Percentiles rank a stretch among this genome's conserved stretches.
phyloP scores from a whole-genome alignment of 2,888 invertebrate species.

The Cancer borealis region DNA sequence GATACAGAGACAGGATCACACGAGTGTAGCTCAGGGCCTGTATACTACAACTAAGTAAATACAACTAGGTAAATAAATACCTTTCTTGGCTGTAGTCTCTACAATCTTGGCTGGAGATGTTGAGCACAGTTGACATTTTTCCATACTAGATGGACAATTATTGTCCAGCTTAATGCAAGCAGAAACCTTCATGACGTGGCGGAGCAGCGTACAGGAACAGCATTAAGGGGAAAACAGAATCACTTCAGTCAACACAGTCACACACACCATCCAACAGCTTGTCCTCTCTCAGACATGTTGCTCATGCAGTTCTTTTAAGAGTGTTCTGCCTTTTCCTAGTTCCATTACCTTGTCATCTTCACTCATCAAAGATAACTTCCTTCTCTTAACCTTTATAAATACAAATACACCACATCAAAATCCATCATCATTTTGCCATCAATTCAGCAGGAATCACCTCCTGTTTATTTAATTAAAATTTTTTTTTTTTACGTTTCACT shows the following conservation, averaged over 20 bases:
- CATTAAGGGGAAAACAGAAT: not conserved
- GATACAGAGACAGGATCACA: not conserved
- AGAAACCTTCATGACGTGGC: not conserved
- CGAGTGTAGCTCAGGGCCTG: too few relatives aligned
- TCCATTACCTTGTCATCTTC: too few relatives aligned
- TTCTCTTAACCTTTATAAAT: too few relatives aligned
- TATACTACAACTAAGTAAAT: not conserved
- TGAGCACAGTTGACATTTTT: not conserved
- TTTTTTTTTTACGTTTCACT: too few relatives aligned
- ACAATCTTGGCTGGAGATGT: not conserved
- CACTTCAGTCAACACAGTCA: not conserved
- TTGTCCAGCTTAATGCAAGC: not conserved
- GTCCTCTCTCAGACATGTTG: not conserved
- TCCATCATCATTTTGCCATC: too few relatives aligned
- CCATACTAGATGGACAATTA: not conserved
- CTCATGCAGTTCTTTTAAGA: not conserved
- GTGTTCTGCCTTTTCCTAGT: not conserved
- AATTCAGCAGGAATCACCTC: too few relatives aligned
- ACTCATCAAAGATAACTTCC: too few relatives aligned
- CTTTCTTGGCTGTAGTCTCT: conserved; percentile 9
- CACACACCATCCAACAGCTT: not conserved
- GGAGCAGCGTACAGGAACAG: not conserved
- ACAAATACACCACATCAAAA: too few relatives aligned
- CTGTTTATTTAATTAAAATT: too few relatives aligned
- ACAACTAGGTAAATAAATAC: not conserved